Base-by-base conservation (phyloP, 2,888 invertebrate species). In the Campopleginae sp. region DNA sequence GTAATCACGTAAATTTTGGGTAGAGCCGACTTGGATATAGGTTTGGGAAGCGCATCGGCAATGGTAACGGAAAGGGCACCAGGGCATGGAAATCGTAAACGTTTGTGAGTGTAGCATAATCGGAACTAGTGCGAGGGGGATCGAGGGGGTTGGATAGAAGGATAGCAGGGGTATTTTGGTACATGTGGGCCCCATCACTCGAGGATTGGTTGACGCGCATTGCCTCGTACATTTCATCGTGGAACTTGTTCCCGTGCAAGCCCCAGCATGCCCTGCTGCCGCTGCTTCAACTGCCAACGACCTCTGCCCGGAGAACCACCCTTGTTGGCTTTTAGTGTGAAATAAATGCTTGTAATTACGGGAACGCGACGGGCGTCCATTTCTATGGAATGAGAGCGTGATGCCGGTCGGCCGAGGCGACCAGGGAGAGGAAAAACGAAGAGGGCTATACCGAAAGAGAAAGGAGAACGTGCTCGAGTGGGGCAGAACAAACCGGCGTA, bases 261-360 rank as follows among this genome's bases (percentile, higher is more conserved):
- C 19, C 33, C 23, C 3, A 27, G 54, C 54, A 54, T 54, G 8
- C 17, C 3, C 48, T 51, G 63, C 82, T 51, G 38, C 38, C 7
- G 38, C 38, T 38, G 38, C 38, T 38, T 38, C 38, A 38, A 38
- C 38, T 38, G 38, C 70, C 14, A 17, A 31, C 51, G 44, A 86
- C 87, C 86, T 88, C 88, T 84, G 86, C 87, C 80, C 27, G 7
- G 58, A 58, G 58, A 58, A 8, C 88, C 88, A 88, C 88, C 86
- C 90, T 74, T 74, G 89, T 88, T 90, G 91, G 92, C 92, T 92
- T 93, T 93, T 92, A 93, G 92, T 92, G 93, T 92, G 92, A 93
- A 92, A 93, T 93, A 92, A 93, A 93, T 93, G 93, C 93, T 92
- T 92, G 93, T 93, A 93, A 93, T 93, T 93, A 93, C 93, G 92